Evolutionary conservation across 2,888 invertebrate genomes (phyloP).

Genomic region (Orthonychiurus folsomi): DNA sequence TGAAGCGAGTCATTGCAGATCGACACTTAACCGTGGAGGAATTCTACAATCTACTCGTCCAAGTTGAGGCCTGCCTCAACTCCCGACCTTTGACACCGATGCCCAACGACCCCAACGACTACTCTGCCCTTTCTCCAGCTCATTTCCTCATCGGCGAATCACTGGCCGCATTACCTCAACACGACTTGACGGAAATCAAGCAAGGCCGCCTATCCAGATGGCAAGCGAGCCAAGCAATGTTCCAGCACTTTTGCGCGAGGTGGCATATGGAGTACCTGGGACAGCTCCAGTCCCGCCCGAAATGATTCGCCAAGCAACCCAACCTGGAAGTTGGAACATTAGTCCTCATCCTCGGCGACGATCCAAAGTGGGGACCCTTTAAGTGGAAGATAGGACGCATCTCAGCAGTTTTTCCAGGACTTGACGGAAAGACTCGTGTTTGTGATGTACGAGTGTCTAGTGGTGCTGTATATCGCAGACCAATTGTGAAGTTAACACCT

Average conservation of each 20-base stretch:
- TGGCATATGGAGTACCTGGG: not conserved
- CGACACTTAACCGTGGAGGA: not conserved
- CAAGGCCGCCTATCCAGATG: not conserved
- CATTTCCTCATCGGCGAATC: slow-evolving; percentile 6
- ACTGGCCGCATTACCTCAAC: not conserved
- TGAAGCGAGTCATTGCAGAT: not conserved
- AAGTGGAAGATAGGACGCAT: slow-evolving; percentile 5
- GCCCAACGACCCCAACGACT: not conserved
- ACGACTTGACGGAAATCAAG: not conserved
- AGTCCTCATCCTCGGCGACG: not conserved
- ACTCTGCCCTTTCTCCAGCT: not conserved
- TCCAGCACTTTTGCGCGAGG: not conserved
- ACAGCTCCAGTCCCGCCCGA: not conserved
- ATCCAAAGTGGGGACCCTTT: not conserved
- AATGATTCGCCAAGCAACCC: not conserved
- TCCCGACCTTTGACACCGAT: not conserved
- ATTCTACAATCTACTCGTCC: not conserved
- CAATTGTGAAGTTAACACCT: not conserved
- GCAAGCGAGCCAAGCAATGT: not conserved
- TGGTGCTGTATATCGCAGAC: not conserved
- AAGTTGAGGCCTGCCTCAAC: not conserved
- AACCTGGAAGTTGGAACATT: not conserved
- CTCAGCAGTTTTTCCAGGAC: not conserved
- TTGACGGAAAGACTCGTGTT: not conserved
- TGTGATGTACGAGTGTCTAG: not conserved